Base-by-base conservation (phyloP, 2,888 invertebrate species). In the Dinocampus coccinellae region DNA sequence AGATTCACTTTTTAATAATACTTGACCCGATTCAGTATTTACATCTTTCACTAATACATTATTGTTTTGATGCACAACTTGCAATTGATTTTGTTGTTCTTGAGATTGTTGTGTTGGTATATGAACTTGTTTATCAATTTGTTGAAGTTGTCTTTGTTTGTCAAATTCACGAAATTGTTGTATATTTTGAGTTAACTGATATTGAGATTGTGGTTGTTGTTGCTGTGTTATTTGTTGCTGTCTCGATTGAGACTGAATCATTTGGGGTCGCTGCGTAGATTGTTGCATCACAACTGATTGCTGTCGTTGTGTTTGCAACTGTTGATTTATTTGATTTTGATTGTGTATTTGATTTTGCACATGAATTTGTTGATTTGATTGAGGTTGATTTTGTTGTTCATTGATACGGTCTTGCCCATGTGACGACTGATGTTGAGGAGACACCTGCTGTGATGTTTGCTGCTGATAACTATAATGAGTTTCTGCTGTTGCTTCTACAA, bases 401-500 rank as follows among this genome's bases (percentile, higher is more conserved):
- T 70, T 70, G 61, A 83, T 82, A 82, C 86, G 83, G 82, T 82
- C 84, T 76, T 84, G 83, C 3, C 81, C 77, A 78, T 85, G 86
- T 65, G 85, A 81, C 63, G 82, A 76, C 72, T 84, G 83, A 42
- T 78, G 73, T 68, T 85, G 85, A 6, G 84, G 76, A 1, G 84
- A 80, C 26, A 85, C 80, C 74, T 83, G 85, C 57, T 85, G 84
- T 0, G 86, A 84, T 4, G 84, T 85, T 72, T 87, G 86, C 34
- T 87, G 87, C 34, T 87, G 87, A 76, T 87, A 87, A 78, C 84
- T 87, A 63, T 86, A 87, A 69, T 87, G 87, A 16, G 87, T 86
- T 73, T 87, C 87, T 24, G 87, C 85, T 11, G 88, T 85, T 20
- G 88, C 84, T 77, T 88, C 88, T 2, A 88, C 87, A n/a, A 88